Percentiles rank a stretch among this genome's conserved stretches.
Conservation (phyloP, 1,140 invertebrate genomes). For the Drosophila mayri region DNA sequence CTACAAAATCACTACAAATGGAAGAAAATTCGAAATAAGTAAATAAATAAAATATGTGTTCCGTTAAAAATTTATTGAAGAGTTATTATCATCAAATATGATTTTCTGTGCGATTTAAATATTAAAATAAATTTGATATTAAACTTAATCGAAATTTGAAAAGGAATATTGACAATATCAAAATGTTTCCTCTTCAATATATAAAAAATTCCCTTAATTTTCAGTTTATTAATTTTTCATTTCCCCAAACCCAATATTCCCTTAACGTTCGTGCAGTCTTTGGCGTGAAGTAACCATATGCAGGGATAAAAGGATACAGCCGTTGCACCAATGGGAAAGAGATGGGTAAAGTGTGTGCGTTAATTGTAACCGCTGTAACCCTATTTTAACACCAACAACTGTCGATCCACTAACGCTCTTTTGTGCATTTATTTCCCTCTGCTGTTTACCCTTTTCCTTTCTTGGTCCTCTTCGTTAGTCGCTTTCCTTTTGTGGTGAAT, state of each 20-base stretch:
- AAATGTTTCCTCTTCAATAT: neutral
- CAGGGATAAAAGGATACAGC: neutral
- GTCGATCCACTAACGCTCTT: slow-evolving; percentile 15
- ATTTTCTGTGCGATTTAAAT: neutral
- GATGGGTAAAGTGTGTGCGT: slow-evolving; percentile 1
- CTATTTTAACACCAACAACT: slow-evolving; percentile 40
- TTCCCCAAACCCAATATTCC: neutral
- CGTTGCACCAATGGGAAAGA: neutral
- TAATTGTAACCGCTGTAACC: slow-evolving; percentile 39
- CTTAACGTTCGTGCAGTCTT: neutral
- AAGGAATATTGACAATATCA: neutral
- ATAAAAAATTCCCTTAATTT: no score
- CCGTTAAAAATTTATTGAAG: no score
- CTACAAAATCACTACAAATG: neutral
- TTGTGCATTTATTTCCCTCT: slow-evolving; percentile 20
- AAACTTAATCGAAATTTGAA: neutral
- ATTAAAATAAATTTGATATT: neutral
- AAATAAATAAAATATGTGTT: neutral
- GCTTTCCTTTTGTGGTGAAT: slow-evolving; percentile 54
- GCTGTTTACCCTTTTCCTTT: slow-evolving; percentile 4
- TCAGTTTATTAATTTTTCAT: neutral
- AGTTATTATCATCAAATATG: no score
- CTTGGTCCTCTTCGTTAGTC: slow-evolving; percentile 28
- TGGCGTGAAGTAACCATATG: neutral
- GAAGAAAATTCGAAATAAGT: no score